Conservation (phyloP, 1,140 invertebrate genomes). For the Cheumatopsyche charites region DNA sequence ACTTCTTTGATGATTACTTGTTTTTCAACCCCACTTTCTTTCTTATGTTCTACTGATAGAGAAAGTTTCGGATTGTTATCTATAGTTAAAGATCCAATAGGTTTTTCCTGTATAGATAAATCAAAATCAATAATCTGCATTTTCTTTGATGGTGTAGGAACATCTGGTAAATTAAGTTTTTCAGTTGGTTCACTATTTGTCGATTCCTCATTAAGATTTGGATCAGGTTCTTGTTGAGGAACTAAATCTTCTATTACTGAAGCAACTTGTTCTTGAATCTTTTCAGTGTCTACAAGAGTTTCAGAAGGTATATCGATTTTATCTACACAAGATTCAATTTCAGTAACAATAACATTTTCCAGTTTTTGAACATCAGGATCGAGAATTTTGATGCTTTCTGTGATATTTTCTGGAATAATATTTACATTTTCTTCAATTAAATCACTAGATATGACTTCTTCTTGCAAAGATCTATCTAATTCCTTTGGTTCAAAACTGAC, state of each 20-base stretch:
- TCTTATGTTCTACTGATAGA: slow-evolving; percentile 50
- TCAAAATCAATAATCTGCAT: slow-evolving; percentile 51
- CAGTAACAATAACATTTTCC: slow-evolving; percentile 3
- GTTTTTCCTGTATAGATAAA: slow-evolving; percentile 53
- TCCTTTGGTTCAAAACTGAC: not conserved
- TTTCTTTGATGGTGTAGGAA: slow-evolving; percentile 31
- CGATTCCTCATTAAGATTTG: not conserved
- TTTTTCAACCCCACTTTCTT: slow-evolving; percentile 37
- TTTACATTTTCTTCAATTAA: not conserved
- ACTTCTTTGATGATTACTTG: slow-evolving; percentile 42
- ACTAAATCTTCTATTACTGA: slow-evolving; percentile 8
- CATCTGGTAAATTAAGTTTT: not conserved
- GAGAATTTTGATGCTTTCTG: not conserved
- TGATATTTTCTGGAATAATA: not conserved
- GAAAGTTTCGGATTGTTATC: slow-evolving; percentile 48
- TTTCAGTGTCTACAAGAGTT: not conserved
- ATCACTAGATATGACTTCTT: not conserved
- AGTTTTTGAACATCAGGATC: slow-evolving; percentile 3
- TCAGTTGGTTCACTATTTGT: not conserved
- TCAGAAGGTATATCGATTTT: not conserved
- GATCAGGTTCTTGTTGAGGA: not conserved
- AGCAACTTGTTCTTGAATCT: not conserved
- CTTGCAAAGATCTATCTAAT: not conserved
- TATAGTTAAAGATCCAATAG: slow-evolving; percentile 34
- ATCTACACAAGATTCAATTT: slow-evolving; percentile 5